Base-by-base conservation (phyloP, 2,888 invertebrate species). In the Ichneumoninae sp. region DNA sequence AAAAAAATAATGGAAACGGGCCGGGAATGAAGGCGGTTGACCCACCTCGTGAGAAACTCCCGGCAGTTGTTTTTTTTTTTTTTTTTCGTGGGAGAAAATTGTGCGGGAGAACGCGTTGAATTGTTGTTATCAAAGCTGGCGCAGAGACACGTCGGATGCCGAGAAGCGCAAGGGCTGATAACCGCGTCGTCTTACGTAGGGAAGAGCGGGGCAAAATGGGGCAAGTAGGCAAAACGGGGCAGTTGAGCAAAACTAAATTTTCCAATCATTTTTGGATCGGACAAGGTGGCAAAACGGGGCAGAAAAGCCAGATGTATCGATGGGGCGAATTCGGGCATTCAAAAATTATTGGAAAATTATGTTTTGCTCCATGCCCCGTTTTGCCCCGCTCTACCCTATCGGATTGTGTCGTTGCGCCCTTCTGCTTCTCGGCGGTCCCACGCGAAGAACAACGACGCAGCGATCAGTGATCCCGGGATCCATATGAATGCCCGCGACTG, bases 401-500 rank as follows among this genome's bases (percentile, higher is more conserved):
- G 16, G 44, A 47, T 47, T 1, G 10, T 40, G 10, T 10, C 0
- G 44, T 47, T 47, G 16, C 13, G 44, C 44, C 44, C 4, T 47
- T 47, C 44, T 4, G 16, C 3, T 47, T 47, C 16, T 47, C 44
- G 13, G 4, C 44, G 44, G 4, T 16, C 3, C 3, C 13, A 16
- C 44, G 16, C 47, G 62, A 74, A 10, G 62, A 33, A 74, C 19
- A 26, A 60, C 60, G 47, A 30, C 19, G 8, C 62, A 6, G 30
- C 47, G 40, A 52, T 75, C 65, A 65, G 30, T 36, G 65, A 78
- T 78, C 79, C 65, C 30, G 16, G 40, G 40, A 70, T 70, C 47
- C 26, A 44, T 69, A 19, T 16, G 16, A n/a, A 47, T n/a, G 47
- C n/a, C 8, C 19, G 57, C 30, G n/a, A 40, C 16, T 16, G n/a